Conservation (phyloP, 2,797 vertebrate species). For the Gephyroberyx darwinii region DNA sequence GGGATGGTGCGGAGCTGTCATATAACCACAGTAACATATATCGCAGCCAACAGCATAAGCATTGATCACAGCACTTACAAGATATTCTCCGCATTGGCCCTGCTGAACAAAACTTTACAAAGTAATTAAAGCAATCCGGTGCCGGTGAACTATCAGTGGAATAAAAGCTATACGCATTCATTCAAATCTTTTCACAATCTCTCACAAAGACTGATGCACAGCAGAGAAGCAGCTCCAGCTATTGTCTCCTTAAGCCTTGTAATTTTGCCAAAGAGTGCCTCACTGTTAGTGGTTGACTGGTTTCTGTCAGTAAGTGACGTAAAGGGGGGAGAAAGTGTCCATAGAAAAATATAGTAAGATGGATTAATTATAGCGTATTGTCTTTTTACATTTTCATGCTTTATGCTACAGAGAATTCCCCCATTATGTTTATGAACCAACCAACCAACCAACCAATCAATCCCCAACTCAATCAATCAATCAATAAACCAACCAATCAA, state of each 20-base stretch:
- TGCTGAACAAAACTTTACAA: slow-evolving; percentile 17
- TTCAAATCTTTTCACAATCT: slow-evolving; percentile 30
- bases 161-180: slow-evolving; percentile 49
- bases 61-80: slow-evolving; percentile 15
- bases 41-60: slow-evolving; percentile 13
- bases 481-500: slow-evolving; percentile 48
- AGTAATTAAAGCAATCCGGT: slow-evolving; percentile 41
- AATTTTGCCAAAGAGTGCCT: slow-evolving; percentile 61
- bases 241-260: slow-evolving; percentile 67
- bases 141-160: slow-evolving; percentile 36
- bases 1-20: background rate
- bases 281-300: slow-evolving; percentile 61
- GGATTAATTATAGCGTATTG: slow-evolving; percentile 34
- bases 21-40: slow-evolving; percentile 14
- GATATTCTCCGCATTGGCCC: background rate
- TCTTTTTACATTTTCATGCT: background rate
- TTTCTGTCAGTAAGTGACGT: slow-evolving; percentile 64
- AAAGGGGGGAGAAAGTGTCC: slow-evolving; percentile 42
- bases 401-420: background rate
- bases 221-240: slow-evolving; percentile 61
- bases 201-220: slow-evolving; percentile 53
- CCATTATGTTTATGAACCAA: background rate
- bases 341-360: slow-evolving; percentile 67
- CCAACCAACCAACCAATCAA: slow-evolving; percentile 37
- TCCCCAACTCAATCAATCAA: no score